Evolutionary conservation across 2,113 vertebrate genomes (phyloP), one percentile per base, ranked within the genome.

Genomic region (Orientallactaga bullata): DNA sequence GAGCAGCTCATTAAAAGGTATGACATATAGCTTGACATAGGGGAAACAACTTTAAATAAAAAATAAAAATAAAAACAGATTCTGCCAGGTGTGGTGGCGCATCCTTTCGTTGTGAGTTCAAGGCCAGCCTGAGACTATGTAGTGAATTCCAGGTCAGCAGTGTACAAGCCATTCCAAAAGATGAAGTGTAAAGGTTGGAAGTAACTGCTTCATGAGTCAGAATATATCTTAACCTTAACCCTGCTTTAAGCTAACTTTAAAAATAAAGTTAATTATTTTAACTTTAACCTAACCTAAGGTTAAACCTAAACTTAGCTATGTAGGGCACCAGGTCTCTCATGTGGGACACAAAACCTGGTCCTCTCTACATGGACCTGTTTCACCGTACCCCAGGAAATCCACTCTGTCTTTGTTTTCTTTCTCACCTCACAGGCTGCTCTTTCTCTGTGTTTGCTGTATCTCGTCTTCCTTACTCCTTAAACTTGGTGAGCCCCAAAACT

Each of bases 1-100:
- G 94, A 97, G 63, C 72, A 94, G 0, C 85, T 80, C 0, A 95
- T 89, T 28, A 91, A 97, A 94, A 98, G 97, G 98, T 98, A 93
- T 0, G 78, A 96, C 87, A 83, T 73, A 26, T 55, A 58, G 2
- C 47, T 61, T 39, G 5, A 35, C 58, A 5, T 37, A 63, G 42
- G 69, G 65, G 63, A 90, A 82, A 37, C 17, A 24, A 2, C 24
- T 42, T 18, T 26, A 28, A 74, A 47, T 65, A 72, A 71, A 39
- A n/a, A 51, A 47, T 4, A 15, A 28, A 32, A 3, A 7, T 6
- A 39, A 10, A 32, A 60, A 37, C 30, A n/a, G 20, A 12, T 47
- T 82, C 65, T 78, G 20, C n/a, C n/a, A n/a, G 68, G 16, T 60
- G 39, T 32, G 77, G 42, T 47, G 42, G 42, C 8, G 42, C 42